Evolutionary conservation across 2,113 vertebrate species (phyloP).

Genomic region (Numida meleagris): DNA sequence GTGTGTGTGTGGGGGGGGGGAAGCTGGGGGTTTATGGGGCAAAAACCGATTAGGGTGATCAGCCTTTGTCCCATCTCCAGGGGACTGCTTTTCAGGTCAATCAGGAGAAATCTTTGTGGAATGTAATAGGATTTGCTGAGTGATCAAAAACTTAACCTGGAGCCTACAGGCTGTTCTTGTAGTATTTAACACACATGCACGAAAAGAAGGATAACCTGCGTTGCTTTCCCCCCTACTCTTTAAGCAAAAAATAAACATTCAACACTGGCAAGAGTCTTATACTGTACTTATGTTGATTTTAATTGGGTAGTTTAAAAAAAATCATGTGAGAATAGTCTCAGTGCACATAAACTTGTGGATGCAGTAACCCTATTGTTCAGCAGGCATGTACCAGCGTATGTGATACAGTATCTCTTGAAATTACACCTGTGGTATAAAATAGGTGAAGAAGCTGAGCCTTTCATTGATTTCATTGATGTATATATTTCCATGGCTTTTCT

Average conservation of each 20-base stretch:
- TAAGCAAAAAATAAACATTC: background rate
- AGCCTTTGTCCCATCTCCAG: constrained; percentile 8
- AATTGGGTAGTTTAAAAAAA: background rate
- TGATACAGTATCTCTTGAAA: background rate
- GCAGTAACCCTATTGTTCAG: background rate
- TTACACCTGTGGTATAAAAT: background rate
- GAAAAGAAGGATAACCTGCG: background rate
- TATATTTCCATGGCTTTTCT: background rate
- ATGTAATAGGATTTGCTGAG: constrained; percentile 40
- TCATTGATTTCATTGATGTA: background rate
- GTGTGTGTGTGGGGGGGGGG: background rate
- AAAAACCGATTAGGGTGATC: background rate
- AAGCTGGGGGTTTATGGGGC: background rate
- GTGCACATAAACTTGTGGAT: background rate
- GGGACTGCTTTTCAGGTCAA: constrained; percentile 27
- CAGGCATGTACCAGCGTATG: fast-evolving
- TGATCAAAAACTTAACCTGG: constrained; percentile 45
- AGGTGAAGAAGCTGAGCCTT: background rate
- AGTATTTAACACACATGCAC: background rate
- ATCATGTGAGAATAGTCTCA: background rate
- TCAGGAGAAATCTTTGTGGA: constrained; percentile 2
- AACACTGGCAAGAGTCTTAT: background rate
- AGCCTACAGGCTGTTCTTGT: constrained; percentile 18
- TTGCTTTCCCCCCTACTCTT: background rate
- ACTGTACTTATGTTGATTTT: background rate